Conservation (phyloP, 2,888 invertebrate species). For the Tromatobia lineatoria region DNA sequence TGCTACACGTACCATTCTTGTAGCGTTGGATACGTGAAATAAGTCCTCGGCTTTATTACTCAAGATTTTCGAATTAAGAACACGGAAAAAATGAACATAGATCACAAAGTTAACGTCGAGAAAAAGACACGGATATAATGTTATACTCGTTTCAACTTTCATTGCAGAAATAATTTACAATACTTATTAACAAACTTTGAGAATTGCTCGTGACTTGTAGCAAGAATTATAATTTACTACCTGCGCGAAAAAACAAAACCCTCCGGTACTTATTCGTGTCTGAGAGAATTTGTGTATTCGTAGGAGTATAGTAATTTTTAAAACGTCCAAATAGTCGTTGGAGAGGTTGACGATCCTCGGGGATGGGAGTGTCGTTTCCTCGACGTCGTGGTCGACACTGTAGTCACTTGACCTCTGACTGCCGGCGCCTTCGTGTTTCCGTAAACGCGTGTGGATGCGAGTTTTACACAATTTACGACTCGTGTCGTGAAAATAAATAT, state of each 20-base stretch:
- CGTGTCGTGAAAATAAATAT: conserved; percentile 44
- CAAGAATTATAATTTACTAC: conserved; percentile 11
- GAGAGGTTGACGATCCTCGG: conserved; percentile 33
- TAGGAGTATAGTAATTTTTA: neutral
- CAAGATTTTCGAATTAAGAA: conserved; percentile 9
- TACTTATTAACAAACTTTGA: conserved; percentile 16
- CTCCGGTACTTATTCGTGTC: neutral
- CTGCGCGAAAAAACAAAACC: neutral
- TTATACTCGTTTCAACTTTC: neutral
- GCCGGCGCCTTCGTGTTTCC: conserved; percentile 76
- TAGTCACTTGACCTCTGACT: conserved; percentile 77
- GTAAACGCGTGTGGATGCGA: conserved; percentile 73
- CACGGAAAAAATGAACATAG: neutral
- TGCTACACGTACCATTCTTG: conserved; percentile 10
- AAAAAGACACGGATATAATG: neutral
- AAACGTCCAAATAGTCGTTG: conserved; percentile 2
- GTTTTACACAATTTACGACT: conserved; percentile 71
- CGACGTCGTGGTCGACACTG: conserved; percentile 73
- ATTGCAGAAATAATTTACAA: neutral
- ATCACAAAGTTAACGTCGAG: neutral
- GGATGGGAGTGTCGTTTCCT: conserved; percentile 67
- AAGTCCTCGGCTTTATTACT: conserved; percentile 53
- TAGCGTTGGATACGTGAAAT: conserved; percentile 43
- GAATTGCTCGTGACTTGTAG: conserved; percentile 11
- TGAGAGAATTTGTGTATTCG: neutral